Conservation (phyloP, 2,888 invertebrate species). For the Ectemnius lituratus region DNA sequence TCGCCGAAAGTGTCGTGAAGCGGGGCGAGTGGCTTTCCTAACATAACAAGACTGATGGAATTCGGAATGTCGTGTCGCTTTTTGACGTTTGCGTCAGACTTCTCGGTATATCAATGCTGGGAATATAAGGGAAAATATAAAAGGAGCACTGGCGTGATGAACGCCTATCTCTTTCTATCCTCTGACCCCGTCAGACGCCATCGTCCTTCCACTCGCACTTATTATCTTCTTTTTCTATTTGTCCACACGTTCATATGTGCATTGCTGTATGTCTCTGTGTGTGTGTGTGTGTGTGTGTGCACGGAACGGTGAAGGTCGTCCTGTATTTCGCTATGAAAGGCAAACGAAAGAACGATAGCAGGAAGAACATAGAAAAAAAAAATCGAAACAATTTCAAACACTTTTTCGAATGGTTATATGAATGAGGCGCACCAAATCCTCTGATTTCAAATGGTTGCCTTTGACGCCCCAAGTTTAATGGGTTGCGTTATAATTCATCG, state of each 20-base stretch:
- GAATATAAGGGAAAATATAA: constrained; percentile 6
- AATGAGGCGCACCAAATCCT: background rate
- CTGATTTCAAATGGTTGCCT: too few species aligned
- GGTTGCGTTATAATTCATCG: background rate
- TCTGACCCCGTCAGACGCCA: too few species aligned
- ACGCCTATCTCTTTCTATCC: background rate
- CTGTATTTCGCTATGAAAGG: background rate
- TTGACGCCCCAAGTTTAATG: background rate
- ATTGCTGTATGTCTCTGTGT: too few species aligned
- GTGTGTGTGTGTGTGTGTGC: too few species aligned
- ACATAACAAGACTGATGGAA: background rate
- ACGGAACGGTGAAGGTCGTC: background rate
- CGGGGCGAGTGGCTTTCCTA: too few species aligned
- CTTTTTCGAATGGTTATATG: background rate
- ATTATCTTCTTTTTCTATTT: background rate
- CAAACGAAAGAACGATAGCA: background rate
- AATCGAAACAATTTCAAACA: background rate
- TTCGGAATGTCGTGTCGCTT: background rate
- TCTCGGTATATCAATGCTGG: background rate
- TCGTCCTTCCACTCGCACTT: background rate
- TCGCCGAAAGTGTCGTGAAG: too few species aligned
- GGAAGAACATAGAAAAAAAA: background rate
- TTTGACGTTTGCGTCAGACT: background rate
- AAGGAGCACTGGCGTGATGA: background rate
- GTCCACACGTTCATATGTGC: too few species aligned